Evolutionary conservation across 2,113 vertebrate species (phyloP), one percentile per base, ranked within the genome.

Genomic region (Rhadina sibilatrix): DNA sequence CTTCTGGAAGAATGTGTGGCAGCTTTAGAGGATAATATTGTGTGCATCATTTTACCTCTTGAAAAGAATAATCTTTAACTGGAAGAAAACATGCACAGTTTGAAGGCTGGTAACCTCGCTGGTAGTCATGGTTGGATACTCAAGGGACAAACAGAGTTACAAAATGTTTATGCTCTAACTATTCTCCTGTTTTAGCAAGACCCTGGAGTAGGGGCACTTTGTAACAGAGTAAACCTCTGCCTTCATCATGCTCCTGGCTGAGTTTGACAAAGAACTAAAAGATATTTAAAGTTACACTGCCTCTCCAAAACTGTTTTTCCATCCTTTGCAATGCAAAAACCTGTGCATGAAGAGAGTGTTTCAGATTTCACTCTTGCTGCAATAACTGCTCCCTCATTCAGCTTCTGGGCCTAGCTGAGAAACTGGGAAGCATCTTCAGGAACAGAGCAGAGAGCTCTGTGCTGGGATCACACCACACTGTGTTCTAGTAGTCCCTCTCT

Each of bases 281-380:
- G 16, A 35, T 1, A 30, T 12, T 46, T 64, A 75, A 94, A 75
- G 10, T 60, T 15, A 16, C 0, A 1, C 38, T 71, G 59, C 46
- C 87, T 61, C 63, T 91, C 65, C 88, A 69, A 82, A 91, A 85
- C 50, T 77, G 1, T 42, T 94, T 96, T 91, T 87, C 87, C 71
- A 44, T 37, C 19, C 54, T 14, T 52, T 44, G 46, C 35, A 63
- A 46, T 57, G 30, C 72, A 84, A 53, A 94, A 94, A 37, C 24
- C 20, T 49, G 59, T 8, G 33, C 46, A 27, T 3, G 15, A 56
- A 72, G 20, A 53, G 27, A 27, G 5, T 11, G 37, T 24, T 93
- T 76, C 53, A 72, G 44, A 75, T 79, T 75, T 71, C 74, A 15
- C 12, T 72, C 68, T 35, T 80, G 37, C 63, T 80, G 65, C 56